Conservation (phyloP, 2,113 vertebrate genomes). For the Crypturellus undulatus region DNA sequence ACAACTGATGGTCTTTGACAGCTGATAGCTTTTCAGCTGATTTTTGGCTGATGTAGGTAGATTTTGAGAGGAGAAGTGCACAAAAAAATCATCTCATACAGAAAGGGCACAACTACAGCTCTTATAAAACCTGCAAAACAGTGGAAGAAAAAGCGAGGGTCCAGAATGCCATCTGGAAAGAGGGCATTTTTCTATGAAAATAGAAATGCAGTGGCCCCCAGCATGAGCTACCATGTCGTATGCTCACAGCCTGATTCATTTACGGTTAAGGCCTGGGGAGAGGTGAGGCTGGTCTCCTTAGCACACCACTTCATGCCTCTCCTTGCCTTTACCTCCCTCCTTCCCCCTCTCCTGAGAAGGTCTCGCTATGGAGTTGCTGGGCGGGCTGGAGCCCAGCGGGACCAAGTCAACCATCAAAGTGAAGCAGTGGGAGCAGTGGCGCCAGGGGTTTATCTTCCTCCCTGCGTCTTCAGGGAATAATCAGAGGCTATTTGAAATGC, state of each 20-base stretch:
- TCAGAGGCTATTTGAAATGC: not conserved
- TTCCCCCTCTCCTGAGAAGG: not conserved
- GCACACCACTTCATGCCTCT: not conserved
- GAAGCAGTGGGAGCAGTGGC: too few relatives aligned
- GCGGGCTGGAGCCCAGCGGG: not conserved
- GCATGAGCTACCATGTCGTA: rapidly evolving
- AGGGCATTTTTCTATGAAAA: not conserved
- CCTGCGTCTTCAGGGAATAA: not conserved
- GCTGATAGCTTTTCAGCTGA: not conserved
- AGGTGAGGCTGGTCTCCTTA: not conserved
- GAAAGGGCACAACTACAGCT: not conserved
- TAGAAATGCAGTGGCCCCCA: not conserved
- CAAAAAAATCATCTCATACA: not conserved
- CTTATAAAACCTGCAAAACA: not conserved
- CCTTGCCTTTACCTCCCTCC: not conserved
- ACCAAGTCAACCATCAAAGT: too few relatives aligned
- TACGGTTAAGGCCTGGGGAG: not conserved
- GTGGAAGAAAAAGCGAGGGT: not conserved
- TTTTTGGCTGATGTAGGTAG: not conserved
- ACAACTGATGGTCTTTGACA: not conserved
- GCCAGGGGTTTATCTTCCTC: not conserved
- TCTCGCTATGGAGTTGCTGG: not conserved
- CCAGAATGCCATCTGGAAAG: not conserved
- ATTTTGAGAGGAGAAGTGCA: not conserved
- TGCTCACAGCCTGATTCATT: not conserved